Conservation (phyloP, 2,888 invertebrate genomes). For the Anthrax anthrax region DNA sequence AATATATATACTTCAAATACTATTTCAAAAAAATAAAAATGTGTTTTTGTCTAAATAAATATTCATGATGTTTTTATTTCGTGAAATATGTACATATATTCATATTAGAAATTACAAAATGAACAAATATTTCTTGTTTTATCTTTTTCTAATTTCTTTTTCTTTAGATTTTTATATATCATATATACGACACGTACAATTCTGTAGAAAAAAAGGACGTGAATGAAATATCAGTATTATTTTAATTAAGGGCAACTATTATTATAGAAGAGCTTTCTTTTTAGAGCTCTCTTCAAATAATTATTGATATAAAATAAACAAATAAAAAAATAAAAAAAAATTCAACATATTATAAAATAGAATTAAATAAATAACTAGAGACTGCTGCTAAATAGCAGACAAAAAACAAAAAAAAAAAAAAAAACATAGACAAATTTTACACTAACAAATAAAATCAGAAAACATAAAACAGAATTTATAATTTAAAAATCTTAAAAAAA, state of each 20-base stretch:
- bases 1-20: background rate
- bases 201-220: conserved; percentile 4
- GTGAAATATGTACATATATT: background rate
- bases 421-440: background rate
- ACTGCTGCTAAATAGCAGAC: conserved; percentile 8
- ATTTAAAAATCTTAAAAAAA: background rate
- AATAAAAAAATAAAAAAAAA: background rate
- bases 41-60: no score
- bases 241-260: conserved; percentile 6
- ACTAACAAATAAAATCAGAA: no score
- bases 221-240: conserved; percentile 11
- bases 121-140: background rate
- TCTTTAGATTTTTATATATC: conserved; percentile 8
- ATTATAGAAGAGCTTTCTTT: background rate
- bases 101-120: no score
- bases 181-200: conserved; percentile 10
- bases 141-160: no score
- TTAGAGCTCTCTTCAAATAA: background rate
- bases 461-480: background rate
- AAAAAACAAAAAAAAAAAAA: background rate
- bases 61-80: background rate
- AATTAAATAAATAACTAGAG: background rate
- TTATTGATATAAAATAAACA: no score
- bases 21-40: no score
- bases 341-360: no score